These are phyloP conservation scores for Perognathus longimembris DNA, from an alignment of 2,113 vertebrate genomes.

Conservation along the genomic window DNA sequence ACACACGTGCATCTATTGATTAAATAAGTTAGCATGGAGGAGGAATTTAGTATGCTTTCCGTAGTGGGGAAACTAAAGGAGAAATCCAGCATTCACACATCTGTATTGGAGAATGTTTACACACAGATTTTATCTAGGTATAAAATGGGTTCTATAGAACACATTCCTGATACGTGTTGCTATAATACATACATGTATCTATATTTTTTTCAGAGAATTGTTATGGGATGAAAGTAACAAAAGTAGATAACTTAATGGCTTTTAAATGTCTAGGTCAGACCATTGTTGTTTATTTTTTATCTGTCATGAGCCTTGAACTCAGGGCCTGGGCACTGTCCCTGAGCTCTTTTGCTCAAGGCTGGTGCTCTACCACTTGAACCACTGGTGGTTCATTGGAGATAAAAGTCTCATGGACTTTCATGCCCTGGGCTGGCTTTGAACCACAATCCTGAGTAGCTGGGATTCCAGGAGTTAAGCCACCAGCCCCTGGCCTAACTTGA, in stretches of 20 bases:
- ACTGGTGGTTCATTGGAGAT: no score
- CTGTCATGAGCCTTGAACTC: no score
- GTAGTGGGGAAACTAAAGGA: background rate
- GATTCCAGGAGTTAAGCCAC: no score
- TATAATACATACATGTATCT: no score
- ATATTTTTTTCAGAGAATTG: background rate
- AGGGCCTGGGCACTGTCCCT: no score
- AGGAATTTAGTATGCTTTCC: slow-evolving; percentile 21
- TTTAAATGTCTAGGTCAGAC: background rate
- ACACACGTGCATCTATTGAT: background rate
- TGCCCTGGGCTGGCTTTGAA: no score
- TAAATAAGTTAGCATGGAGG: slow-evolving; percentile 1
- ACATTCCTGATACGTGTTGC: background rate
- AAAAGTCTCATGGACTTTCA: no score
- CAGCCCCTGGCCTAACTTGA: background rate
- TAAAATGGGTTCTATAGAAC: background rate
- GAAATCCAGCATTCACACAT: background rate
- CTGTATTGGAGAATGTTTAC: background rate
- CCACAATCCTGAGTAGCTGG: no score
- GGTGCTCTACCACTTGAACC: no score
- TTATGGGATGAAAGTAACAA: background rate
- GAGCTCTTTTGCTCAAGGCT: no score
- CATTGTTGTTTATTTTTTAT: no score
- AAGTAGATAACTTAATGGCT: no score
- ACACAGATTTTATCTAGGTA: background rate